Evolutionary conservation across 2,797 vertebrate species (phyloP).

Genomic region (Propithecus perrieri): DNA sequence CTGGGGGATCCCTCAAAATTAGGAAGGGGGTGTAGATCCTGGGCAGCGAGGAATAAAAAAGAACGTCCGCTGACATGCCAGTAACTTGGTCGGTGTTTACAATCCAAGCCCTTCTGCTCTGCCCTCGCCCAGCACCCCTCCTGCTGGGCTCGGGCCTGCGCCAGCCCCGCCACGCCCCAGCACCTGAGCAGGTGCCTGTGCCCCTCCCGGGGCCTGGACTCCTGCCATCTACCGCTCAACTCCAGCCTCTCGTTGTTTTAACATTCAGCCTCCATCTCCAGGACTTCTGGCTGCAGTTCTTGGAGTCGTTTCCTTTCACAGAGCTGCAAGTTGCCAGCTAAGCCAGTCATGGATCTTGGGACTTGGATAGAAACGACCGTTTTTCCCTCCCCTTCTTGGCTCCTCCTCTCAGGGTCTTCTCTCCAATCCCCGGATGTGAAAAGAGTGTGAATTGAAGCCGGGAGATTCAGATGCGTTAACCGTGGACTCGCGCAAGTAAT

Average conservation of each 20-base stretch:
- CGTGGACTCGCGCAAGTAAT: not conserved
- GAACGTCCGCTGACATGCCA: not conserved
- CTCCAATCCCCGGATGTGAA: not conserved
- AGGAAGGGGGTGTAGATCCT: not conserved
- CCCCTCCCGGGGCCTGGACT: slow-evolving; percentile 51
- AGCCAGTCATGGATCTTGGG: not conserved
- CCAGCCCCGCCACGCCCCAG: not conserved
- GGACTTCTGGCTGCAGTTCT: slow-evolving; percentile 18
- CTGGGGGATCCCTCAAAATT: not conserved
- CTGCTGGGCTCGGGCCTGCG: not conserved
- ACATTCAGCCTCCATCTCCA: slow-evolving; percentile 51
- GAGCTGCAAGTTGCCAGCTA: not conserved
- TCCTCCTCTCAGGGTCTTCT: not conserved
- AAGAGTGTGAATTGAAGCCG: not conserved
- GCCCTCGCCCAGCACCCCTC: not conserved
- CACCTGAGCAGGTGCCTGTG: slow-evolving; percentile 51
- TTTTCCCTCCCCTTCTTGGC: not conserved
- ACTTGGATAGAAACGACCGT: not conserved
- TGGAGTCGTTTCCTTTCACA: slow-evolving; percentile 56
- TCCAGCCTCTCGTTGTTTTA: slow-evolving; percentile 51
- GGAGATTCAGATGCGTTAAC: not conserved
- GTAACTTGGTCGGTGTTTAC: not conserved
- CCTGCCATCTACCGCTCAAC: slow-evolving; percentile 60
- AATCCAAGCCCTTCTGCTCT: not conserved
- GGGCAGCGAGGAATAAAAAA: not conserved